phyloP scores from a whole-genome alignment of 1,140 invertebrate species.

The Argopecten irradians region DNA sequence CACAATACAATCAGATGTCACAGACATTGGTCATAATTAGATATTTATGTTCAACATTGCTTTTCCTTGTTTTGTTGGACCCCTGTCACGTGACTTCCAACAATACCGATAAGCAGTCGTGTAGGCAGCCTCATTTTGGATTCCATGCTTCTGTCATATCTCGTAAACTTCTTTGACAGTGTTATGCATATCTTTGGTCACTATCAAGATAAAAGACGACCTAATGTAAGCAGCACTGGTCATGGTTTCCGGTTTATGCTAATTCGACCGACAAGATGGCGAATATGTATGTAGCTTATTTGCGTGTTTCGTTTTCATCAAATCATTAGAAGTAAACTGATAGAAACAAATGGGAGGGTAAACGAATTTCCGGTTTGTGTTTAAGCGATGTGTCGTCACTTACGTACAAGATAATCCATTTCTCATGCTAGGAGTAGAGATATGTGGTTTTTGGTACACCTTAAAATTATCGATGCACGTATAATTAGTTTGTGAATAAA shows the following conservation, averaged over 20 bases:
- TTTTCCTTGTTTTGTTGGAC: not conserved
- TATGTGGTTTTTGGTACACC: not conserved
- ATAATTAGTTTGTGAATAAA: too few relatives aligned
- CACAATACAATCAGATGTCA: not conserved
- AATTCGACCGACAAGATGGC: not conserved
- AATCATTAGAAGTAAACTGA: not conserved
- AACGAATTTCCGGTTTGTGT: constrained; percentile 14
- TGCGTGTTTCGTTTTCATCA: not conserved
- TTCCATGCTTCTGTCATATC: not conserved
- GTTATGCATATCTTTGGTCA: not conserved
- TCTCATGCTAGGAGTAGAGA: not conserved
- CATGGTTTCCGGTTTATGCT: not conserved
- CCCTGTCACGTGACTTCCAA: not conserved
- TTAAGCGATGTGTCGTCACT: not conserved
- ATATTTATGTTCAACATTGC: not conserved
- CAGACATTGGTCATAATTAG: constrained; percentile 21
- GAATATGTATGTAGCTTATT: not conserved
- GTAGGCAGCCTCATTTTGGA: not conserved
- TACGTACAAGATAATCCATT: not conserved
- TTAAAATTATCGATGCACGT: not conserved
- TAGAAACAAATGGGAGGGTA: constrained; percentile 7
- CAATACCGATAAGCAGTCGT: not conserved
- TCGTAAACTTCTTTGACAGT: not conserved
- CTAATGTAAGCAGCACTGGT: not conserved
- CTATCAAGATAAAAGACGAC: not conserved